Percentiles rank a stretch among this genome's conserved stretches.
phyloP scores from a whole-genome alignment of 1,140 invertebrate species.

The Spodoptera frugiperda region DNA sequence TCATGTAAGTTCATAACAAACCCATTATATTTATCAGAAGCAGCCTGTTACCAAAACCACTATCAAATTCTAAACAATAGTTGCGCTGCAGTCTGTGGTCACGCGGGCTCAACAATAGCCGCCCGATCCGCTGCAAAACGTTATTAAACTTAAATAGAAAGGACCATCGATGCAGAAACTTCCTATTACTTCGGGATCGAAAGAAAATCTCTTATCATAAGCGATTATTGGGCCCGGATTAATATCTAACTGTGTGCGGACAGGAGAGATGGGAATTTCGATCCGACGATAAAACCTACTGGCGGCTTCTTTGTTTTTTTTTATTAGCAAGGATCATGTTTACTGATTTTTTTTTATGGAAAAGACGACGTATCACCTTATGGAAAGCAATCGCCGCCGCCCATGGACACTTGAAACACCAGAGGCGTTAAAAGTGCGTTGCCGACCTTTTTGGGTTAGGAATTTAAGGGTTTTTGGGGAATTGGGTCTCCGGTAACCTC shows the following conservation, averaged over 20 bases:
- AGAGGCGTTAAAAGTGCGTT: too few relatives aligned
- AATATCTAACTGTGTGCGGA: constrained; percentile 70
- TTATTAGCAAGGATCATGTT: constrained; percentile 34
- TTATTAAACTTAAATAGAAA: constrained; percentile 76
- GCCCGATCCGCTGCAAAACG: constrained; percentile 53
- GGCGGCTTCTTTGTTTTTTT: constrained; percentile 57
- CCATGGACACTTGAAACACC: too few relatives aligned
- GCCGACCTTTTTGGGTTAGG: too few relatives aligned
- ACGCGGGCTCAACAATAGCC: constrained; percentile 36
- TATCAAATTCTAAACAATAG: constrained; percentile 52
- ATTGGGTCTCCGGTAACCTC: too few relatives aligned
- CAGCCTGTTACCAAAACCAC: constrained; percentile 45
- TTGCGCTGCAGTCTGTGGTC: constrained; percentile 33
- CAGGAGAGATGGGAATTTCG: constrained; percentile 69
- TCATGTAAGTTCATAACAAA: constrained; percentile 28
- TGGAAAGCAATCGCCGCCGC: too few relatives aligned
- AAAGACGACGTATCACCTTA: too few relatives aligned
- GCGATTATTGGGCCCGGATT: constrained; percentile 78
- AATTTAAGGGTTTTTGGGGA: too few relatives aligned
- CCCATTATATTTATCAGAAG: constrained; percentile 44
- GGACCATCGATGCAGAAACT: constrained; percentile 74
- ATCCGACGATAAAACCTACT: constrained; percentile 62
- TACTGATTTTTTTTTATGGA: too few relatives aligned
- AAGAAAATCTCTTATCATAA: constrained; percentile 79
- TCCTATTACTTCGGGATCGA: constrained; percentile 77